Evolutionary conservation across 2,888 invertebrate species (phyloP).

Genomic region (Cephus sareptanus): DNA sequence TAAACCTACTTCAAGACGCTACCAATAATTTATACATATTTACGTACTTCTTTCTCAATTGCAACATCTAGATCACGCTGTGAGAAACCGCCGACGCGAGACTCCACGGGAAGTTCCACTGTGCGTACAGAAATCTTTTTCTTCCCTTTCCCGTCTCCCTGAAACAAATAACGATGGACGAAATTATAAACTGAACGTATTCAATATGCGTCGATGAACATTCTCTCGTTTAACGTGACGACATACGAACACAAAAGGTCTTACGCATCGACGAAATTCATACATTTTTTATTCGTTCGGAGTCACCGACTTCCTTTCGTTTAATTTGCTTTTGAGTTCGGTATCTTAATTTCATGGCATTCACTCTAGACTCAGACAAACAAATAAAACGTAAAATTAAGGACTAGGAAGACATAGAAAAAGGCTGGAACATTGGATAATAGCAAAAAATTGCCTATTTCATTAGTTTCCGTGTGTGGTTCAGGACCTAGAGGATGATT

Average conservation of each 20-base stretch:
- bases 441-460: background rate
- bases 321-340: background rate
- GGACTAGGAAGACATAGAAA: background rate
- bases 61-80: slow-evolving; percentile 79
- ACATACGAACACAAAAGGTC: background rate
- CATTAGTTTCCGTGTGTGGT: no score
- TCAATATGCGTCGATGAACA: background rate
- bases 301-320: no score
- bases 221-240: background rate
- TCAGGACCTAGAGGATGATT: no score
- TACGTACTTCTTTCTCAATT: slow-evolving; percentile 81
- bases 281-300: no score
- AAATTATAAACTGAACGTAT: background rate
- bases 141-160: slow-evolving; percentile 70
- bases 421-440: background rate
- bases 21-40: background rate
- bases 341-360: background rate
- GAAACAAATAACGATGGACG: slow-evolving; percentile 25
- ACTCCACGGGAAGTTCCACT: slow-evolving; percentile 86
- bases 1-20: background rate
- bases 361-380: background rate
- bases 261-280: no score
- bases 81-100: slow-evolving; percentile 78
- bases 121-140: slow-evolving; percentile 85
- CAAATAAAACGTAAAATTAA: background rate